phyloP scores from a whole-genome alignment of 2,113 vertebrate genomes.

The Naja naja region DNA sequence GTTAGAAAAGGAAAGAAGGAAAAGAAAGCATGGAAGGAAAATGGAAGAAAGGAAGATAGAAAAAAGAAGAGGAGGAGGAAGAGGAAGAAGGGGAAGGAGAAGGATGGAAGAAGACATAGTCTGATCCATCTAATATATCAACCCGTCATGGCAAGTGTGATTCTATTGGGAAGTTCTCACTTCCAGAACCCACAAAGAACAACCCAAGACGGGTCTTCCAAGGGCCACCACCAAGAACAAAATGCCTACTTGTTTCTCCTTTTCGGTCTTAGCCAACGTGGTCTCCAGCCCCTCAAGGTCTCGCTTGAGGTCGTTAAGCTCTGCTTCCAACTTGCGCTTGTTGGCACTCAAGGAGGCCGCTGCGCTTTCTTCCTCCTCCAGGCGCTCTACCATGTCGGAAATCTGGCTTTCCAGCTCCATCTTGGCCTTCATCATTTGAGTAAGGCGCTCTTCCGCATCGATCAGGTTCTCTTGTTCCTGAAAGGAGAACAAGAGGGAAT shows the following conservation, averaged over 20 bases:
- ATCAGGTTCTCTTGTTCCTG: slow-evolving; percentile 53
- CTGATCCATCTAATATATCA: neutral
- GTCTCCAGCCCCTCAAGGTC: slow-evolving; percentile 58
- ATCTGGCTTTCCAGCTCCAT: slow-evolving; percentile 53
- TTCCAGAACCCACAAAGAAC: neutral
- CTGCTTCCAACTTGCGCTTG: slow-evolving; percentile 48
- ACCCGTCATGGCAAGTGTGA: neutral
- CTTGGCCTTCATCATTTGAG: slow-evolving; percentile 53
- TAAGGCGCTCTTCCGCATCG: slow-evolving; percentile 51
- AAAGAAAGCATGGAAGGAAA: neutral
- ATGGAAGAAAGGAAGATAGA: neutral
- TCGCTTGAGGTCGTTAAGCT: slow-evolving; percentile 51
- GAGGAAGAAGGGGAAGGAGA: neutral
- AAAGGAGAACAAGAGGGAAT: neutral
- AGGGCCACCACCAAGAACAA: neutral
- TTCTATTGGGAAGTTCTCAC: neutral
- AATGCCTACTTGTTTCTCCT: slow-evolving; percentile 54
- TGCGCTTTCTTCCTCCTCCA: slow-evolving; percentile 59
- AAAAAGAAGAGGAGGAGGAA: too few species aligned
- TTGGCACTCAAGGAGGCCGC: neutral
- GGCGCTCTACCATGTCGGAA: slow-evolving; percentile 32
- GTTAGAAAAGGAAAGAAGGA: neutral
- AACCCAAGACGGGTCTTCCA: neutral
- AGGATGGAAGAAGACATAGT: neutral
- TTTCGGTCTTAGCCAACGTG: slow-evolving; percentile 53